Evolutionary conservation across 1,140 invertebrate genomes (phyloP).

Genomic region (Tenebrio molitor): DNA sequence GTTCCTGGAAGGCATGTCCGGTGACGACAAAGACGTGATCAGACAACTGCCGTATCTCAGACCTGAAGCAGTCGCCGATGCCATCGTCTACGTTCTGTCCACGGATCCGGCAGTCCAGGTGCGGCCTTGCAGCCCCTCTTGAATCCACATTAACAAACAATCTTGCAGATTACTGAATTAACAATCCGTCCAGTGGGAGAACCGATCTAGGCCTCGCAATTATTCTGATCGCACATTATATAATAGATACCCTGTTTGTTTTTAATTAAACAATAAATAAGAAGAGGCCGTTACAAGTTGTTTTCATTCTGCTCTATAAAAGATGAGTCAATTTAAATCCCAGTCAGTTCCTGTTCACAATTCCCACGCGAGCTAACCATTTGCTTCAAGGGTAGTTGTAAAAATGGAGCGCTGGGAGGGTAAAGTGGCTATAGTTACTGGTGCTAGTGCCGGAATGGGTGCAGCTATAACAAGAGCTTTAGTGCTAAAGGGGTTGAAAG

Average conservation of each 20-base stretch:
- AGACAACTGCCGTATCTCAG: not conserved
- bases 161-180: too few relatives aligned
- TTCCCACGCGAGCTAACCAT: not conserved
- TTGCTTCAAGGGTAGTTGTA: not conserved
- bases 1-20: constrained; percentile 1
- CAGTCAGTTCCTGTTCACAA: not conserved
- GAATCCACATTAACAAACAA: not conserved
- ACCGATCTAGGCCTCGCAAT: not conserved
- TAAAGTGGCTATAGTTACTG: constrained; percentile 45
- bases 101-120: constrained; percentile 9
- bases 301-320: not conserved
- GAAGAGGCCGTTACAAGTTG: not conserved
- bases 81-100: not conserved
- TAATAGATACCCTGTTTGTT: too few relatives aligned
- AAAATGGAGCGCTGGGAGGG: constrained; percentile 41
- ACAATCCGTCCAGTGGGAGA: constrained; percentile 2
- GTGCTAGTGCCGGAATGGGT: constrained; percentile 44
- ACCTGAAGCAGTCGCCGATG: constrained; percentile 8
- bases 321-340: not conserved
- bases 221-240: too few relatives aligned
- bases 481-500: constrained; percentile 25
- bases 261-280: not conserved
- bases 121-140: too few relatives aligned
- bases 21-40: not conserved
- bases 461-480: constrained; percentile 31